A percentile compares a stretch with the other conserved stretches of the same genome.
Conservation (phyloP, 2,888 invertebrate species). For the Pollenia labialis region DNA sequence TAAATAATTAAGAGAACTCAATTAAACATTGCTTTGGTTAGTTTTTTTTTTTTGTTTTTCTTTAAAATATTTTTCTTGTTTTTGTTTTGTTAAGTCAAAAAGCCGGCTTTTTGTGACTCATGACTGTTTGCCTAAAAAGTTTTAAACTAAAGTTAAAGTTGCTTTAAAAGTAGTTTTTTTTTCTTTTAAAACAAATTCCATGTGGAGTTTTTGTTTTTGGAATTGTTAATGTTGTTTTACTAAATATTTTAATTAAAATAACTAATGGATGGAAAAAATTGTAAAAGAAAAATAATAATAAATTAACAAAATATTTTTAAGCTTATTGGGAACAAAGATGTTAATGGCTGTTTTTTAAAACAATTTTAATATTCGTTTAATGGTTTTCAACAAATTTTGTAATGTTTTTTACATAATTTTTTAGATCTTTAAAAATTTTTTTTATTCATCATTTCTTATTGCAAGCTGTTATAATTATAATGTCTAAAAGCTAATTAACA, state of each 20-base stretch:
- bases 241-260: slow-evolving; percentile 21
- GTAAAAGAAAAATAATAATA: background rate
- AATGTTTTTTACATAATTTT: background rate
- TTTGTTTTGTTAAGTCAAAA: background rate
- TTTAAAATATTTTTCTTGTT: slow-evolving; percentile 2
- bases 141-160: slow-evolving; percentile 12
- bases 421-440: background rate
- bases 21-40: slow-evolving; percentile 32
- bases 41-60: background rate
- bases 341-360: background rate
- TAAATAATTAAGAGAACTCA: slow-evolving; percentile 48
- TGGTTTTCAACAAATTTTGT: slow-evolving; percentile 1
- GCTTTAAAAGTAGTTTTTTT: slow-evolving; percentile 2
- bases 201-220: background rate
- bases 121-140: background rate
- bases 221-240: background rate
- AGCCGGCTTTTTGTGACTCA: slow-evolving; percentile 41
- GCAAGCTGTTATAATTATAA: background rate
- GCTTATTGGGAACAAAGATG: background rate
- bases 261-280: background rate
- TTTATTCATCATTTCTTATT: background rate
- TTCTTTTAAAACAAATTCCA: slow-evolving; percentile 6
- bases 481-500: slow-evolving; percentile 20
- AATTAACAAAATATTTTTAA: background rate
- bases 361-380: background rate